Percentiles rank a stretch among this genome's conserved stretches.
phyloP scores from a whole-genome alignment of 2,797 vertebrate genomes.

The Betta splendens region DNA sequence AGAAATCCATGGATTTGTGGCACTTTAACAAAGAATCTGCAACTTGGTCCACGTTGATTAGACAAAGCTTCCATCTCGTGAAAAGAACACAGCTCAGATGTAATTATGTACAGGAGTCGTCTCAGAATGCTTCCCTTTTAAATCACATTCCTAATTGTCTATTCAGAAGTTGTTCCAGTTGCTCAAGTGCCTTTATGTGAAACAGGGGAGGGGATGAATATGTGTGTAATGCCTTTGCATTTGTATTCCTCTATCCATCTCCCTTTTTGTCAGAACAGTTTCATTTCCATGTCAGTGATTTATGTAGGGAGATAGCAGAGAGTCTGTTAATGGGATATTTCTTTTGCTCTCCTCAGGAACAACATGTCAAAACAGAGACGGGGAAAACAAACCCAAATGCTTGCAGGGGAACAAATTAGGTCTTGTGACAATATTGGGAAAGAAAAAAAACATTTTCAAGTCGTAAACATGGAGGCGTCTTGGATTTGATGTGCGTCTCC shows the following conservation, averaged over 20 bases:
- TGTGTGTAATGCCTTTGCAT: constrained; percentile 69
- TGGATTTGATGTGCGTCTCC: constrained; percentile 51
- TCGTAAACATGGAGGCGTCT: constrained; percentile 54
- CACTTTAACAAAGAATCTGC: constrained; percentile 48
- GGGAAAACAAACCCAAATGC: constrained; percentile 61
- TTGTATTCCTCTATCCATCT: constrained; percentile 78
- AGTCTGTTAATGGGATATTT: constrained; percentile 80
- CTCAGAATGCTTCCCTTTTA: constrained; percentile 41
- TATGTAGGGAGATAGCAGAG: constrained; percentile 73
- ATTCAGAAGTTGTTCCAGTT: constrained; percentile 63
- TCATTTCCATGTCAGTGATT: constrained; percentile 78
- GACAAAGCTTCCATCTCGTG: constrained; percentile 29
- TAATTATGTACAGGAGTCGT: constrained; percentile 55
- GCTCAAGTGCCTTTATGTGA: constrained; percentile 57
- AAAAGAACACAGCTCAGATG: constrained; percentile 43
- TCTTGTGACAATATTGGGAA: constrained; percentile 58
- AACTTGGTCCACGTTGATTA: constrained; percentile 38
- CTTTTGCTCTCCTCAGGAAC: constrained; percentile 73
- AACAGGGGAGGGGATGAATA: constrained; percentile 44
- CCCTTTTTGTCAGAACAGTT: constrained; percentile 71
- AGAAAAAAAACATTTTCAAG: constrained; percentile 50
- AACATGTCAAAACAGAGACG: constrained; percentile 78
- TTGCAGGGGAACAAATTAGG: constrained; percentile 70
- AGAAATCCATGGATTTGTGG: constrained; percentile 45
- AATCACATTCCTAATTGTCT: constrained; percentile 65